A percentile compares a stretch with the other conserved stretches of the same genome.
These are phyloP conservation scores for Pipistrellus pipistrellus DNA, from an alignment of 2,797 vertebrate species.

Conservation along the genomic window DNA sequence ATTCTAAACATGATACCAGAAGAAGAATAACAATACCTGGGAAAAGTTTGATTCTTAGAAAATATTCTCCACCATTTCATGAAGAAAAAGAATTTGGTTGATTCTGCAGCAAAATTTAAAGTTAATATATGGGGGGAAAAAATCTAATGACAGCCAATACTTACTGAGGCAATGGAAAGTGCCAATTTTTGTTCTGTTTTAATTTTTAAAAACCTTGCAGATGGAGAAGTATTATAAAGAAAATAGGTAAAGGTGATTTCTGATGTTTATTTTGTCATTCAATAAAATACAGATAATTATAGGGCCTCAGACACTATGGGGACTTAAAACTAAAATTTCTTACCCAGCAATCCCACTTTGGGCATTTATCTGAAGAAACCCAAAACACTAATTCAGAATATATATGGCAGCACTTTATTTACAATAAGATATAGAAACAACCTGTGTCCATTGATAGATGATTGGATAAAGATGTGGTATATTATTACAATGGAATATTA, in stretches of 20 bases:
- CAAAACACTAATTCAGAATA: not conserved
- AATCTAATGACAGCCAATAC: not conserved
- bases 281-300: not conserved
- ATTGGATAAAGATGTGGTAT: not conserved
- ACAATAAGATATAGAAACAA: not conserved
- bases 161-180: not conserved
- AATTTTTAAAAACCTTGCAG: conserved; percentile 37
- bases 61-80: not conserved
- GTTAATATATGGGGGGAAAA: not conserved
- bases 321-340: conserved; percentile 56
- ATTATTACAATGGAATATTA: not conserved
- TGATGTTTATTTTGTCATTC: conserved; percentile 49
- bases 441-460: not conserved
- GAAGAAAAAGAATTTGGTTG: conserved; percentile 23
- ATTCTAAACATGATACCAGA: not conserved
- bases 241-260: conserved; percentile 25
- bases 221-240: not conserved
- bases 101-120: conserved; percentile 49
- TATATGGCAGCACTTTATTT: not conserved
- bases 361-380: not conserved
- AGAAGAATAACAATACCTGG: not conserved
- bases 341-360: not conserved
- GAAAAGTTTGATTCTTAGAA: not conserved
- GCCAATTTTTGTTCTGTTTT: conserved; percentile 35
- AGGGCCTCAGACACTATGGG: not conserved